A percentile compares a stretch with the other conserved stretches of the same genome.
Evolutionary conservation across 1,140 invertebrate genomes (phyloP).

Genomic region (Formica exsecta): DNA sequence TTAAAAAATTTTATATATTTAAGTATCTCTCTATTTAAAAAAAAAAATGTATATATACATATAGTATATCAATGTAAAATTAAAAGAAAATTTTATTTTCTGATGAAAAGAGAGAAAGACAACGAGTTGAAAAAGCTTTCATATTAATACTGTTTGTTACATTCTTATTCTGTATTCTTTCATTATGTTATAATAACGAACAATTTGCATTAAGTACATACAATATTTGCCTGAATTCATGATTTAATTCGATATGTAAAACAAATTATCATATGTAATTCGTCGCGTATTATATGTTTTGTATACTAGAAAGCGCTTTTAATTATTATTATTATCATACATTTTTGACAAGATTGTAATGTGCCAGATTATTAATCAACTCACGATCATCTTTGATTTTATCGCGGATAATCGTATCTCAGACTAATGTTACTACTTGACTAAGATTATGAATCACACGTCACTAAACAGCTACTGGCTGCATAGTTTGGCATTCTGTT

Average conservation of each 20-base stretch:
- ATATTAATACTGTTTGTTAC: neutral
- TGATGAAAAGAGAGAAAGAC: neutral
- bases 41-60: neutral
- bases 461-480: slow-evolving; percentile 65
- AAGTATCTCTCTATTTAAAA: neutral
- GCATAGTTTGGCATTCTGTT: slow-evolving; percentile 54
- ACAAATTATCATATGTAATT: neutral
- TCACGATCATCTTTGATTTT: neutral
- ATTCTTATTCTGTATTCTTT: neutral
- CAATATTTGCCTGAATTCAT: neutral
- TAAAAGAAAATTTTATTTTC: neutral
- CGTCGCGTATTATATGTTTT: neutral
- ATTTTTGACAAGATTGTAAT: neutral
- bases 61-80: neutral
- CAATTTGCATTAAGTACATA: neutral
- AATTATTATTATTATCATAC: neutral
- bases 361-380: slow-evolving; percentile 18
- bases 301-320: neutral
- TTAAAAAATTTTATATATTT: neutral
- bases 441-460: slow-evolving; percentile 64
- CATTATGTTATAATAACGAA: neutral
- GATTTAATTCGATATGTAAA: neutral
- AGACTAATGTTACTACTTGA: slow-evolving; percentile 38
- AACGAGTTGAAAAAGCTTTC: neutral
- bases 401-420: slow-evolving; percentile 15